Base-by-base conservation (phyloP, 2,797 vertebrate genomes). In the Ctenopoma kingsleyae region DNA sequence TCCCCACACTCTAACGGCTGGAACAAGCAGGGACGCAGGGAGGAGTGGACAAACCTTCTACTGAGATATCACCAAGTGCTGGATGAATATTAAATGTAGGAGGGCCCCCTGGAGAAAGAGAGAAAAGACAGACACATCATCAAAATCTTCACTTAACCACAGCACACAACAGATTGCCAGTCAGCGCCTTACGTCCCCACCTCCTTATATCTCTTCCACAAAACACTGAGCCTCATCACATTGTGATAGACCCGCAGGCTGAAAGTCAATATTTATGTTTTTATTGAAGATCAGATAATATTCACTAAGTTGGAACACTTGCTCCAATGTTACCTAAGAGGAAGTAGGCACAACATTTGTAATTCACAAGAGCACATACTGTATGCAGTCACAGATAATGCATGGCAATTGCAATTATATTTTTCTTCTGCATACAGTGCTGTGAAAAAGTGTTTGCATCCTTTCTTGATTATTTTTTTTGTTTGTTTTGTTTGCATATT, bases 1-100 rank as follows among this genome's bases (percentile, higher is more conserved):
- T 70, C 83, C 83, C 85, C 91, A 95, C 68, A 85, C 94, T 92
- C 88, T 92, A 98, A 99, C 98, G 92, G 97, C 93, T 92, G 81
- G 89, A 86, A 0, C 4, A 78, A 53, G 80, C 74, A 46, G 66
- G 35, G 57, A 60, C 40, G 60, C 64, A 80, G 92, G 94, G 85
- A 71, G 92, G 93, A 92, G 90, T 13, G 40, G 46, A 64, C 81
- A 62, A 84, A 46, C 82, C 67, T 54, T 88, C 69, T 56, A 71
- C 87, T 73, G 56, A 92, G 96, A 97, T 98, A 97, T 92, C 54
- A 88, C 79, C 67, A 40, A 50, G 58, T 87, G 83, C 30, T 59
- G 64, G 66, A 22, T 6, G 84, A 94, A 95, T 94, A 94, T 61
- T 49, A 35, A 1, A 40, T 58, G 30, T 58, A 59, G 8, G 81